Conservation (phyloP, 2,797 vertebrate species). For the Oceanodroma leucorhoa region DNA sequence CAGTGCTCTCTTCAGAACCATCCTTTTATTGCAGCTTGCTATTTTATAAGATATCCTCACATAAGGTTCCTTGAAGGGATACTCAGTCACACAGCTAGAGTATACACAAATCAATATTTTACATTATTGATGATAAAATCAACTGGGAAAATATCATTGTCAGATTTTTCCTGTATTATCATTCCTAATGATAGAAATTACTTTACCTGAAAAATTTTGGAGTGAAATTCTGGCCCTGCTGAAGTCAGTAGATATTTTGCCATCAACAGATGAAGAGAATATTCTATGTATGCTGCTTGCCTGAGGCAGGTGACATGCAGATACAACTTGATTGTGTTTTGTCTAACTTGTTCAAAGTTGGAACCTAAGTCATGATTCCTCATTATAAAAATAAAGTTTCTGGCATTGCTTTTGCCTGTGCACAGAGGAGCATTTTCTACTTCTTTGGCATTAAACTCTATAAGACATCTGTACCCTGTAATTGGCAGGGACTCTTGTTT, state of each 20-base stretch:
- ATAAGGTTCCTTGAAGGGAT: neutral
- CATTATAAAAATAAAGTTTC: neutral
- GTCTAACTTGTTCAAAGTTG: neutral
- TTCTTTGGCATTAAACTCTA: conserved; percentile 26
- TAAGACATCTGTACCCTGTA: conserved; percentile 1
- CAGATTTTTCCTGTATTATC: neutral
- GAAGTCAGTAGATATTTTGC: neutral
- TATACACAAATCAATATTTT: neutral
- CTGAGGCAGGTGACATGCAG: neutral
- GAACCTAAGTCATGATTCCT: neutral
- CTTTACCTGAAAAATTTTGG: neutral
- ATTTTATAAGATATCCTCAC: neutral
- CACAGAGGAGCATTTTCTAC: neutral
- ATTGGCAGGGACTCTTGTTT: conserved; percentile 14
- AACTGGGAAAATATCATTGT: neutral
- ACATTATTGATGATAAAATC: neutral
- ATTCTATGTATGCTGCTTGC: neutral
- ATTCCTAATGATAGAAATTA: neutral
- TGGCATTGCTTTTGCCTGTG: neutral
- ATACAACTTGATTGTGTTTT: neutral
- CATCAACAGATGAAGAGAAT: neutral
- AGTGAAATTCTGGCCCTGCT: neutral
- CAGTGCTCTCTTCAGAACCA: neutral
- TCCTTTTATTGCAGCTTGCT: neutral
- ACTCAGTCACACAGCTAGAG: neutral